Base-by-base conservation (phyloP, 2,797 vertebrate species). In the Tenualosa thibaudeaui region DNA sequence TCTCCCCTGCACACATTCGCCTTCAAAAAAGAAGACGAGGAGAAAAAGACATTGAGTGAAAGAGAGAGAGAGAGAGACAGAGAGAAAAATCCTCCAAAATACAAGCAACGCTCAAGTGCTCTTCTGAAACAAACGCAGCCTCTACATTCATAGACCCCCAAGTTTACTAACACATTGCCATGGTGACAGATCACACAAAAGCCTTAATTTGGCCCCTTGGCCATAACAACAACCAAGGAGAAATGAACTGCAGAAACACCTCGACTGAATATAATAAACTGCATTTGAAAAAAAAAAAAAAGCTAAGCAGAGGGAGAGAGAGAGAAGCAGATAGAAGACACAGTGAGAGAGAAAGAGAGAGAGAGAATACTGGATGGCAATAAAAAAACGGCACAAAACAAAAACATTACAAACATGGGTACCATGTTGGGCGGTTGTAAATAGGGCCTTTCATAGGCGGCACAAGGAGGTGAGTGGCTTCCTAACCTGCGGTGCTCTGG, bases 91-190 rank as follows among this genome's bases (percentile, higher is more conserved):
- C 91, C 90, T 90, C 84, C 87, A 85, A 88, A 90, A 93, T 91
- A 94, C 92, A 93, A 94, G 92, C 89, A 90, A 90, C 88, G 53
- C 84, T 87, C 86, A 85, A 88, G 90, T 87, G 86, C 89, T 86
- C 82, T 90, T 78, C 81, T 86, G 81, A 87, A 87, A 88, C 86
- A 89, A 93, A 92, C 88, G 89, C 88, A 90, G 92, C 92, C 93
- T 92, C 92, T 90, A 90, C 91, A 87, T 68, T 81, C 81, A 83
- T 13, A 75, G 85, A 91, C 93, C 92, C 92, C 92, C 90, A 92
- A 93, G 93, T 95, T 94, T 94, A 95, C 93, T 91, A 94, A 95
- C 93, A 94, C 91, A 93, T 95, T 88, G 90, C 93, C 93, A 95
- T 94, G 94, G 94, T 91, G 93, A 95, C 93, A 91, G 92, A 93